Evolutionary conservation across 2,797 vertebrate genomes (phyloP), one percentile per base, ranked within the genome.

Genomic region (Fistularia tabacaria): DNA sequence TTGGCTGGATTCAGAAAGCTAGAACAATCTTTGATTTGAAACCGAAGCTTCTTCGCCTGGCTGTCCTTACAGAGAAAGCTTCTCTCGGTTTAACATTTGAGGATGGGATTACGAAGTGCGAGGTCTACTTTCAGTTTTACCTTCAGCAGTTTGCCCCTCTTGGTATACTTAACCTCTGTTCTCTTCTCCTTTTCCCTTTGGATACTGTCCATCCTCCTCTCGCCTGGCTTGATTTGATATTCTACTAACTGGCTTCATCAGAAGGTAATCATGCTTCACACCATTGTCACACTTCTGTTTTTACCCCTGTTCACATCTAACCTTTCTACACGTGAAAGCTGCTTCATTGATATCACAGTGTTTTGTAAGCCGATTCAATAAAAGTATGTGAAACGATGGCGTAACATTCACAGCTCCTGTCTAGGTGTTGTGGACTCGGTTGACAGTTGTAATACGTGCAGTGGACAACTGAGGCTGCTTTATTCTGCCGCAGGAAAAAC

Each of bases 231-330:
- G 80, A 82, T 87, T 83, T 81, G 64, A 80, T 88, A 79, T 85
- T 85, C 87, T 89, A 91, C 81, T 82, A 70, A 88, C 85, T 83
- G 72, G 3, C 85, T 83, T 88, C 87, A 90, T 85, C 87, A 99
- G 97, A 99, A 99, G 96, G 97, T 98, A 97, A 97, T 87, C 78
- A 77, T 77, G 77, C 77, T 74, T 84, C 74, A 73, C 71, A 74
- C 56, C 81, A 79, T 74, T 52, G 9, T 61, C 77, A 79, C 78
- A 76, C 62, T 49, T 62, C 68, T 72, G 66, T 68, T 76, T 75
- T 73, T 80, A 77, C 76, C 46, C 37, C 76, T 71, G 70, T 70
- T 74, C 77, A 81, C 82, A 11, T 70, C 83, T 87, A 85, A 87
- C 83, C 70, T 63, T 48, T 58, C 64, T 66, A 41, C 49, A 48